Evolutionary conservation across 2,113 vertebrate species (phyloP).

Genomic region (Phylloscopus whistleri): DNA sequence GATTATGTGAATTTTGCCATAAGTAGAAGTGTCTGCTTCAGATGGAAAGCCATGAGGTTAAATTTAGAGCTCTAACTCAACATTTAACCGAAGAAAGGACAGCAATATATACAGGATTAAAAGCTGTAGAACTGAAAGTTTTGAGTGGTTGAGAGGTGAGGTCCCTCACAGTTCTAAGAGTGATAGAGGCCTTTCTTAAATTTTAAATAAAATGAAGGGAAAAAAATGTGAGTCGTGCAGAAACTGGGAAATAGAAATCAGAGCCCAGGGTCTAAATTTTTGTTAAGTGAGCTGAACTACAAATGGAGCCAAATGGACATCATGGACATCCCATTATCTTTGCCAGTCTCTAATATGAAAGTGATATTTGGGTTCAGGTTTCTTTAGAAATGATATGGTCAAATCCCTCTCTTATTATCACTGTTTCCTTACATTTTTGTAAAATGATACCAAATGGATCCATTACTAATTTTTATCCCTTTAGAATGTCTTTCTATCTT

Average conservation of each 20-base stretch:
- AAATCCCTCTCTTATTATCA: neutral
- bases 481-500: neutral
- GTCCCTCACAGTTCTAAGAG: neutral
- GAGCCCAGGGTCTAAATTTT: neutral
- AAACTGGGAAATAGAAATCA: neutral
- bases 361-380: neutral
- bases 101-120: neutral
- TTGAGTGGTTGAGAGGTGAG: neutral
- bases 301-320: neutral
- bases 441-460: neutral
- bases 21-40: neutral
- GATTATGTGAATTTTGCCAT: neutral
- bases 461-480: neutral
- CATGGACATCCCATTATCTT: neutral
- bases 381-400: neutral
- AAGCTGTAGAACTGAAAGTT: neutral
- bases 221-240: neutral
- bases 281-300: neutral
- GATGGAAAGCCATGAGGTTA: neutral
- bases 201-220: neutral
- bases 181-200: neutral
- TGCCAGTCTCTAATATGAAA: neutral
- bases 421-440: neutral
- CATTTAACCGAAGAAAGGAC: neutral
- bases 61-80: neutral